Evolutionary conservation across 2,888 invertebrate genomes (phyloP).

Genomic region (Lepidocyrtoides sp.): DNA sequence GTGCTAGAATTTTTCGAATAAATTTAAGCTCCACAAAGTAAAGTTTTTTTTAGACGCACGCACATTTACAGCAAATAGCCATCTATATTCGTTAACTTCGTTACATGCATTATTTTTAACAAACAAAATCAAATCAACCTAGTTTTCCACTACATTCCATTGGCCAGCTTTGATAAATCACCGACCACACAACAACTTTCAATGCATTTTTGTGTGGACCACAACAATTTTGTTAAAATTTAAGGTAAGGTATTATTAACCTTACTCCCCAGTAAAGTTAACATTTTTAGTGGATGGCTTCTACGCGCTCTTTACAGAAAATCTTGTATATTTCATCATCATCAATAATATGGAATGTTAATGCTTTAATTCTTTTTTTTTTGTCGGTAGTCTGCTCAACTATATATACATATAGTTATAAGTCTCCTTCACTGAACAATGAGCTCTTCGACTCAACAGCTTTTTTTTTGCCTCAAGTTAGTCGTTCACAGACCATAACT

Average conservation of each 20-base stretch:
- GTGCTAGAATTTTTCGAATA: no score
- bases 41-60: background rate
- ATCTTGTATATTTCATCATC: conserved; percentile 57
- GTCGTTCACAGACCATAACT: conserved; percentile 55
- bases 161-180: conserved; percentile 38
- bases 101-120: background rate
- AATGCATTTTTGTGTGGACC: background rate
- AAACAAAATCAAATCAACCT: background rate
- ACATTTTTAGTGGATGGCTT: conserved; percentile 1
- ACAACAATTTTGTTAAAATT: background rate
- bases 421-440: conserved; percentile 44
- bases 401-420: no score
- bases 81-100: no score
- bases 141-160: background rate
- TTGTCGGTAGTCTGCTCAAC: background rate
- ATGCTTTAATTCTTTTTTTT: conserved; percentile 48
- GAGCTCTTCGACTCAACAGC: background rate
- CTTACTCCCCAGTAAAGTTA: background rate
- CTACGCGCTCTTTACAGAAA: conserved; percentile 6
- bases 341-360: conserved; percentile 71
- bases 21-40: no score
- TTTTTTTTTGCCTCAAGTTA: conserved; percentile 6
- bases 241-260: background rate
- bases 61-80: background rate
- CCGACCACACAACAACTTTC: background rate